Base-by-base conservation (phyloP, 2,888 invertebrate species). In the Ochropleura plecta region DNA sequence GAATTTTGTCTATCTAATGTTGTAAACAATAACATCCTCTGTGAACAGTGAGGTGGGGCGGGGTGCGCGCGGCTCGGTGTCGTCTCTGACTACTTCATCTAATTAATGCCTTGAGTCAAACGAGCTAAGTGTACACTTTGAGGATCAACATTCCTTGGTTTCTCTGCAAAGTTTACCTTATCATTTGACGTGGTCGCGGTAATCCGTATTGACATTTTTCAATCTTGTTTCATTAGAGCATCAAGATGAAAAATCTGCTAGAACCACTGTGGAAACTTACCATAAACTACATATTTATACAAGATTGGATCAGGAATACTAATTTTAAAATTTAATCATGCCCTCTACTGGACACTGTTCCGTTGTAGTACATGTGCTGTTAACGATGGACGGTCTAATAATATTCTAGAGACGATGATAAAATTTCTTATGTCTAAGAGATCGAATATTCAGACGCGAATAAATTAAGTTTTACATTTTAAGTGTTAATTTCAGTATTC, bases 1-100 rank as follows among this genome's bases (percentile, higher is more conserved):
- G 82, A 96, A 96, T 96, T 96, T 96, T 89, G 95, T 93, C 96
- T 96, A 96, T 95, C 96, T 96, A 96, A 94, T 88, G 91, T 93
- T 90, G 93, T 93, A 92, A 93, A 93, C 88, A 92, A 93, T 90
- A 92, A 91, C 82, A 88, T 88, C 85, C 84, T 88, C 80, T 86
- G 89, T 88, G 85, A 88, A 88, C 83, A 88, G 88, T 89, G 88
- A 84, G 84, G 87, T 83, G 84, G 86, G 86, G 87, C 84, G 90
- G 87, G 89, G 90, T 82, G 90, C 89, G 90, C 87, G 89, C 82
- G 90, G 88, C 90, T 89, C 88, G 90, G 87, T 82, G 83, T 82
- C 83, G 77, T 82, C 87, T 86, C 90, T 78, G 75, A 86, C 91
- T 91, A 90, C 89, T 83, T 83, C 87, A 85, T 85, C 89, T 90